Conservation (phyloP, 2,797 vertebrate genomes). For the Alfaro cultratus region DNA sequence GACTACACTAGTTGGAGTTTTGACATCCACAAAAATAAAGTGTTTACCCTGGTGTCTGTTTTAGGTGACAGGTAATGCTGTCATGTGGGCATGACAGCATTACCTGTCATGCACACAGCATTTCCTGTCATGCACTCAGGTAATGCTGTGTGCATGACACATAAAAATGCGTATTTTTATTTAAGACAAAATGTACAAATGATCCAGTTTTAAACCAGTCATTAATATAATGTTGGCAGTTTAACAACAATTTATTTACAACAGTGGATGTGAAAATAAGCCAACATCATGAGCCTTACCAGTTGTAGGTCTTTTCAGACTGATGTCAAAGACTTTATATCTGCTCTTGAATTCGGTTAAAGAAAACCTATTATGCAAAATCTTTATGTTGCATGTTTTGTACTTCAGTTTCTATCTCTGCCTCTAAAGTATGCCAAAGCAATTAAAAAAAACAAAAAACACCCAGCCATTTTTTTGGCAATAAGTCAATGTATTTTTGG, state of each 20-base stretch:
- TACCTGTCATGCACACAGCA: too few relatives aligned
- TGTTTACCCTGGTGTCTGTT: background rate
- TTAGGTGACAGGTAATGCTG: background rate
- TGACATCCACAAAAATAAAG: constrained; percentile 1
- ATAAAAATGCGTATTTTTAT: background rate
- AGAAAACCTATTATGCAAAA: too few relatives aligned
- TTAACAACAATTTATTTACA: background rate
- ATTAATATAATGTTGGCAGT: background rate
- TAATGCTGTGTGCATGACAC: too few relatives aligned
- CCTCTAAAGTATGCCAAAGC: too few relatives aligned
- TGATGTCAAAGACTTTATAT: too few relatives aligned
- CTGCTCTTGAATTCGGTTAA: too few relatives aligned
- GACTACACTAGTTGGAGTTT: background rate
- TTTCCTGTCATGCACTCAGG: too few relatives aligned
- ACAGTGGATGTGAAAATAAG: background rate
- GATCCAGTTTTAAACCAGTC: background rate
- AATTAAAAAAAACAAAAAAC: too few relatives aligned
- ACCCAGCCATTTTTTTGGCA: too few relatives aligned
- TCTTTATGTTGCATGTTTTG: too few relatives aligned
- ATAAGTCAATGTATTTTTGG: too few relatives aligned
- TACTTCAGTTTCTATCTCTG: too few relatives aligned
- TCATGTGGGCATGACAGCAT: background rate
- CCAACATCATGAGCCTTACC: background rate
- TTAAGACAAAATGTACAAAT: background rate
- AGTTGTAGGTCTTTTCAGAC: background rate